Evolutionary conservation across 2,113 vertebrate genomes (phyloP), one percentile per base, ranked within the genome.

Genomic region (Glareola pratincola): DNA sequence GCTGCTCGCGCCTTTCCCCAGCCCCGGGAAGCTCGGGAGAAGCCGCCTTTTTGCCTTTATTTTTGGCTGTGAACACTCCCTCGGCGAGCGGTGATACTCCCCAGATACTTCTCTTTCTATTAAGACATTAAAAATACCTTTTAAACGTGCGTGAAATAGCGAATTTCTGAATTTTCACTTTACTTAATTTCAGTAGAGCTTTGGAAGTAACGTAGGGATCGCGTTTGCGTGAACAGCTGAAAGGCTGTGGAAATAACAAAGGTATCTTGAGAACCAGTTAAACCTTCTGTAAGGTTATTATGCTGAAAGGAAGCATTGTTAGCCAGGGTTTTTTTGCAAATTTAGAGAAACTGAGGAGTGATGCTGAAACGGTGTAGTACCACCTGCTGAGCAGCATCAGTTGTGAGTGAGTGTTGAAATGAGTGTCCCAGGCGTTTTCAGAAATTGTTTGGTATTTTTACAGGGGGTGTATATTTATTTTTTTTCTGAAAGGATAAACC

Each of bases 221-320:
- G 39, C 8, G 53, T 81, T 68, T 90, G 64, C 64, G 30, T 62
- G 81, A 88, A 79, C 37, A 95, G 69, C 20, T 48, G 83, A 48
- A 75, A 97, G 80, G 54, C 36, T 66, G 29, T 57, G 64, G 92
- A 93, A 96, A 73, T 94, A 96, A 94, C 51, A 83, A 83, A 89
- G 69, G 75, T 62, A 72, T 79, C 88, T 75, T 79, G 84, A 95
- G 91, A 95, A 96, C 64, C 93, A 97, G 86, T 97, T 95, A 96
- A 96, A 96, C n/a, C 67, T 80, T 88, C 83, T 75, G 43, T 57
- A n/a, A 75, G 72, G 78, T 88, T 83, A 26, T 95, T 88, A 66
- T 85, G 75, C 92, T 91, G 86, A 95, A 96, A 95, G 45, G 53
- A 78, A 90, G 19, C 26, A 43, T 81, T 80, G 85, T 71, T 88